Evolutionary conservation across 2,113 vertebrate genomes (phyloP).

Genomic region (Mungos mungo): DNA sequence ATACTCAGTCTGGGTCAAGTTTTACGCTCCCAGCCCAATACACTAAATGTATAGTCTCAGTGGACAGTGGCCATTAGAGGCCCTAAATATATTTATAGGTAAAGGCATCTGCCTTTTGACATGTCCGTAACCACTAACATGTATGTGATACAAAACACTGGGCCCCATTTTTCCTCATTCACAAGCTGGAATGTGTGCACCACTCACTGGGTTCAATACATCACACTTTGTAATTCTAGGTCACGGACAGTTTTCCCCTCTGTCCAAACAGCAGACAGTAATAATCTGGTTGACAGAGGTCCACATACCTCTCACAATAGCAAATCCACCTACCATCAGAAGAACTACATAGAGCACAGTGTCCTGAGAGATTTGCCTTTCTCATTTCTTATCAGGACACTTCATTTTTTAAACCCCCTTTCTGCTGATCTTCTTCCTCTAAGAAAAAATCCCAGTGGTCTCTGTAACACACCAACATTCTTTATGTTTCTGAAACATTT

Average conservation of each 20-base stretch:
- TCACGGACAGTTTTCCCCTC: background rate
- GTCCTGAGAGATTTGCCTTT: background rate
- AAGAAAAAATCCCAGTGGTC: background rate
- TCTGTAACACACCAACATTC: background rate
- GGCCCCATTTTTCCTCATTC: background rate
- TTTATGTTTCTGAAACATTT: background rate
- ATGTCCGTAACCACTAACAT: background rate
- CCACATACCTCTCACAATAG: background rate
- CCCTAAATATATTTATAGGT: background rate
- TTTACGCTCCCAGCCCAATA: background rate
- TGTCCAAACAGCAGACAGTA: background rate
- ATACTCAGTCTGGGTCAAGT: background rate
- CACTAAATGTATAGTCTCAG: background rate
- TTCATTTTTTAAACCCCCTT: no score
- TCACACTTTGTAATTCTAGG: background rate
- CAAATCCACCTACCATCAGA: background rate
- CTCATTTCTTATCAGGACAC: background rate
- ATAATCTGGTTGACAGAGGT: background rate
- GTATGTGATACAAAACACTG: background rate
- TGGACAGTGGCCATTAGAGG: background rate
- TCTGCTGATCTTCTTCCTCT: background rate
- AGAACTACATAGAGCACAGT: background rate
- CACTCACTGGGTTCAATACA: background rate
- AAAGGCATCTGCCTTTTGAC: background rate
- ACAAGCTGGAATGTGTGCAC: background rate